Evolutionary conservation across 2,113 vertebrate genomes (phyloP).

Genomic region (Hystrix brachyura): DNA sequence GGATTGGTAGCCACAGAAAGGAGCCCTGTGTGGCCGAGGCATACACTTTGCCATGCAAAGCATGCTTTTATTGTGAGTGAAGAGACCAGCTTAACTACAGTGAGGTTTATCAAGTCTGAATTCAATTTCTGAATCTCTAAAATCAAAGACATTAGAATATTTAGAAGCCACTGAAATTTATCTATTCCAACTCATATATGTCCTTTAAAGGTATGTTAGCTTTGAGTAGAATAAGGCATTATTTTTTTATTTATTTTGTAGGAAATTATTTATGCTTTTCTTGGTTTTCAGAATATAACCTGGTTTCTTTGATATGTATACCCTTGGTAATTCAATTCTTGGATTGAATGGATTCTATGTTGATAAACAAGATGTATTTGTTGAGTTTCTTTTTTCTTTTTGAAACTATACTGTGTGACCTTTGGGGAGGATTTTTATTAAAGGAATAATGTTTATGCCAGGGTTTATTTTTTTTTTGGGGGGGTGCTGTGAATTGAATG

Average conservation of each 20-base stretch:
- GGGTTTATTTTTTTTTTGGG: not conserved
- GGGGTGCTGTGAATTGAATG: not conserved
- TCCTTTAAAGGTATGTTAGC: not conserved
- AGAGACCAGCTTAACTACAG: not conserved
- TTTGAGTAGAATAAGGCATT: not conserved
- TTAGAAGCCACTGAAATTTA: not conserved
- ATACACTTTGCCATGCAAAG: rapidly evolving
- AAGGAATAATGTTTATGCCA: not conserved
- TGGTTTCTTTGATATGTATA: not conserved
- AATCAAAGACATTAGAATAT: not conserved
- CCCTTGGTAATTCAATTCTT: not conserved
- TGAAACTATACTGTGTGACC: not conserved
- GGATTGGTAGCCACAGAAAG: not conserved
- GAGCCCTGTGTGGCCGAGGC: not conserved
- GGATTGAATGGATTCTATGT: not conserved
- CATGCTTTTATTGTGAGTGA: rapidly evolving
- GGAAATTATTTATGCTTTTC: not conserved
- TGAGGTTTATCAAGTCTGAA: not conserved
- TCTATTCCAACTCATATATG: not conserved
- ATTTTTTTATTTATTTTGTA: not conserved
- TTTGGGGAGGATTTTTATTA: not conserved
- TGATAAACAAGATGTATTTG: not conserved
- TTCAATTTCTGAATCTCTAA: not conserved
- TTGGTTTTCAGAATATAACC: not conserved
- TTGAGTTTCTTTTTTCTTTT: not conserved